Base-by-base conservation (phyloP, 2,888 invertebrate species). In the Acleris cristana region DNA sequence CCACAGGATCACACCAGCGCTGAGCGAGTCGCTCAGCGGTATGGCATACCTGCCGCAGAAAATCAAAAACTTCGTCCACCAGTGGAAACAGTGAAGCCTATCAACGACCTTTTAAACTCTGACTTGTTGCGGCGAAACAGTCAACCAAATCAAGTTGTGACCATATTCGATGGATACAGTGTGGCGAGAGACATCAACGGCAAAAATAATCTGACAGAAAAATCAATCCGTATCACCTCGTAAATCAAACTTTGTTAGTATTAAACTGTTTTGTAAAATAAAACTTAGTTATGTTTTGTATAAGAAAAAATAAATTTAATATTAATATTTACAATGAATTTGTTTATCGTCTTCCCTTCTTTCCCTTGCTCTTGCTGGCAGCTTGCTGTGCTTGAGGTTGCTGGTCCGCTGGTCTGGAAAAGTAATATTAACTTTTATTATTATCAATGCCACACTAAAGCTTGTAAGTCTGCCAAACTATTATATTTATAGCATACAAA, bases 111-210 rank as follows among this genome's bases (percentile, higher is more conserved):
- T 54, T 71, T 71, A 18, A 74, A 72, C 30, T 62, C 73, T 53
- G 73, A 73, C 26, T 68, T 76, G 26, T 75, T 71, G 49, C 68
- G 75, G 49, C 71, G 73, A 26, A 75, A 73, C 51, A 71, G 69
- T 26, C 70, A 76, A 14, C 78, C 76, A 55, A 80, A 79, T 55
- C 80, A 84, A 53, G 77, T 84, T 54, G 87, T 92, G 7, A 85
- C 86, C 69, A 92, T 92, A 57, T 85, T 86, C 74, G 92, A 91
- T 77, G 92, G 92, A 8, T 92, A 92, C 69, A 92, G 92, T 76
- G 82, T 89, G 56, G 87, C 90, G 6, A 86, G 90, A 73, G 84
- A 89, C 72, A 89, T 86, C 69, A 90, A 90, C 79, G 90, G 90
- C 4, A 81, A 89, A 71, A 89, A 90, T 71, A 87, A 86, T 79